These are phyloP conservation scores for Papilio helenus DNA, from an alignment of 1,140 invertebrate genomes.

Conservation along the genomic window DNA sequence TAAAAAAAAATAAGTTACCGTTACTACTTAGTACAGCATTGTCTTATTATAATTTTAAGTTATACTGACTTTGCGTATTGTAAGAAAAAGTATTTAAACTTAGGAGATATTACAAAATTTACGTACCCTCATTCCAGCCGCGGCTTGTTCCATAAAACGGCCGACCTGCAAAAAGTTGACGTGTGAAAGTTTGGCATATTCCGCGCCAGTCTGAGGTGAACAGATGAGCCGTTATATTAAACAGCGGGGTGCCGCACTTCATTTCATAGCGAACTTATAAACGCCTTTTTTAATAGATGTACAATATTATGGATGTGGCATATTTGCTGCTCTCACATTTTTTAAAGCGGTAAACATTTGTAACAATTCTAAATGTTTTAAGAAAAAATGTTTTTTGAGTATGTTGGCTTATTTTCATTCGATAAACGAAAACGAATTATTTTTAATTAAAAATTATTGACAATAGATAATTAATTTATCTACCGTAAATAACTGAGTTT, in stretches of 20 bases:
- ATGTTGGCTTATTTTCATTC: no score
- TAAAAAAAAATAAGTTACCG: no score
- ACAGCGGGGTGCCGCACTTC: slow-evolving; percentile 69
- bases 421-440: no score
- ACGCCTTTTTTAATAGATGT: slow-evolving; percentile 46
- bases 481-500: no score
- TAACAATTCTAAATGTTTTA: no score
- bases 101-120: slow-evolving; percentile 30
- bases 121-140: slow-evolving; percentile 31
- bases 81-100: slow-evolving; percentile 31
- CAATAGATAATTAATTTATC: no score
- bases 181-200: slow-evolving; percentile 72
- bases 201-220: slow-evolving; percentile 52
- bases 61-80: not conserved
- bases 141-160: slow-evolving; percentile 49
- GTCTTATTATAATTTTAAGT: not conserved
- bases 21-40: no score
- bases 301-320: slow-evolving; percentile 52
- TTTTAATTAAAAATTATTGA: no score
- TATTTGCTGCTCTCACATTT: not conserved
- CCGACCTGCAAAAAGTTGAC: slow-evolving; percentile 46
- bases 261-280: slow-evolving; percentile 77
- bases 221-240: slow-evolving; percentile 77
- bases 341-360: no score
- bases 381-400: no score